Evolutionary conservation across 2,797 vertebrate genomes (phyloP).

Genomic region (Clarias laeviceps): DNA sequence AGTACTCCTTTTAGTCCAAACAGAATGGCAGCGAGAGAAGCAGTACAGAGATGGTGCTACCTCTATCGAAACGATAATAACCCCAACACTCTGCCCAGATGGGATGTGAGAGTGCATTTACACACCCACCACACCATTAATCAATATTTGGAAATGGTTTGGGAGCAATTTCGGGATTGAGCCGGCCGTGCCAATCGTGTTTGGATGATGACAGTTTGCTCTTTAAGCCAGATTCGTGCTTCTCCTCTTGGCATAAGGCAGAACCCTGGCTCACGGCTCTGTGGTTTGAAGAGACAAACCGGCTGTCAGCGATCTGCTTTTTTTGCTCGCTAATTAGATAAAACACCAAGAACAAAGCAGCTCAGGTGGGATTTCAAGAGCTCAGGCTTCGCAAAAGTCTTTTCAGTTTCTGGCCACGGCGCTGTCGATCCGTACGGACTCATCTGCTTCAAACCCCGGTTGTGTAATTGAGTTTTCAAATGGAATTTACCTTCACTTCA

Average conservation of each 20-base stretch:
- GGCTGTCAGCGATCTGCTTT: conserved; percentile 33
- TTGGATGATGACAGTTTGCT: conserved; percentile 39
- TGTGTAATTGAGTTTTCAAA: conserved; percentile 44
- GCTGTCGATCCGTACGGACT: conserved; percentile 10
- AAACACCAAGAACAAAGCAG: conserved; percentile 22
- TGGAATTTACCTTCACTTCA: conserved; percentile 31
- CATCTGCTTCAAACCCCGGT: conserved; percentile 13
- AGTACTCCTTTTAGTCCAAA: conserved; percentile 42
- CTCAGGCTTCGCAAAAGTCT: conserved; percentile 2
- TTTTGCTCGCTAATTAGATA: conserved; percentile 43
- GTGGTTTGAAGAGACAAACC: conserved; percentile 19
- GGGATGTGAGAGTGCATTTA: conserved; percentile 43
- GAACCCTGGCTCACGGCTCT: conserved; percentile 21
- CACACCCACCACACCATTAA: conserved; percentile 46
- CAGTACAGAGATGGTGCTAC: conserved; percentile 25
- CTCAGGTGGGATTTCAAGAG: conserved; percentile 33
- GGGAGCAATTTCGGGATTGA: conserved; percentile 26
- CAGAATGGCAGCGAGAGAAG: conserved; percentile 37
- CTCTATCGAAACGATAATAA: conserved; percentile 50
- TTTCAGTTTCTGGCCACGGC: conserved; percentile 10
- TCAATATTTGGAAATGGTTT: conserved; percentile 57
- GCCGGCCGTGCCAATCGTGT: conserved; percentile 32
- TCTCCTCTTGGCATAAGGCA: conserved; percentile 3
- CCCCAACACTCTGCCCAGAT: conserved; percentile 40
- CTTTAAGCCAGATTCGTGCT: conserved; percentile 17